Evolutionary conservation across 2,888 invertebrate genomes (phyloP), one percentile per base, ranked within the genome.

Genomic region (Harpagoxenus sublaevis): DNA sequence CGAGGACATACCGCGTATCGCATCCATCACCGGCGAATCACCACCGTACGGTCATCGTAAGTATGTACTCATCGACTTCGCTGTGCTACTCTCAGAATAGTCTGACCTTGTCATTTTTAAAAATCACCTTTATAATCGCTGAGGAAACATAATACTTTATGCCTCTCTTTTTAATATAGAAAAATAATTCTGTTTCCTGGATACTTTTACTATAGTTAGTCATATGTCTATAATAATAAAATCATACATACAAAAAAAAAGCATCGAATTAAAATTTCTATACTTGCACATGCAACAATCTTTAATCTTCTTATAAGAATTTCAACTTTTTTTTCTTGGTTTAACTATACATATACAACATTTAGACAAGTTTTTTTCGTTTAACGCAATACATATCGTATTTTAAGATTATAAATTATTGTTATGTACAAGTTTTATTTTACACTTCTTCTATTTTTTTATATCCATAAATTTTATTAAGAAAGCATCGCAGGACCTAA

Each of bases 1-100:
- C 73, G 94, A 94, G 83, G 95, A 94, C 63, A 92, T 89, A 8
- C 95, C 94, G 3, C 92, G 93, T 53, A 89, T 94, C 70, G 94
- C 95, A 48, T 93, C 94, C 28, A 95, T 95, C 83, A 95, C 94
- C 28, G 94, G 94, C 12, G 94, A 94, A 84, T 94, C 94, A 10
- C 93, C 93, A 6, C 93, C 94, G 0, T 94, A 94, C 65, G 93
- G 93, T 81, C 92, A 92, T 51, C 92, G 95, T 94, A 85, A 94
- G 95, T 94, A 84, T 35, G 95, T 94, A 84, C 35, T 62, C 18
- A 15, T 75, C 18, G 28, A 71, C 2, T 60, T 60, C 2, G n/a
- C 4, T 42, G 6, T 48, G 2, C 18, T 23, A 28, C 6, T 39
- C 6, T 39, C 18, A n/a, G n/a, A n/a, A n/a, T 53, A 12, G 12